These are phyloP conservation scores for Dendrocincla tyrannina DNA, from an alignment of 2,797 vertebrate species.

Conservation along the genomic window DNA sequence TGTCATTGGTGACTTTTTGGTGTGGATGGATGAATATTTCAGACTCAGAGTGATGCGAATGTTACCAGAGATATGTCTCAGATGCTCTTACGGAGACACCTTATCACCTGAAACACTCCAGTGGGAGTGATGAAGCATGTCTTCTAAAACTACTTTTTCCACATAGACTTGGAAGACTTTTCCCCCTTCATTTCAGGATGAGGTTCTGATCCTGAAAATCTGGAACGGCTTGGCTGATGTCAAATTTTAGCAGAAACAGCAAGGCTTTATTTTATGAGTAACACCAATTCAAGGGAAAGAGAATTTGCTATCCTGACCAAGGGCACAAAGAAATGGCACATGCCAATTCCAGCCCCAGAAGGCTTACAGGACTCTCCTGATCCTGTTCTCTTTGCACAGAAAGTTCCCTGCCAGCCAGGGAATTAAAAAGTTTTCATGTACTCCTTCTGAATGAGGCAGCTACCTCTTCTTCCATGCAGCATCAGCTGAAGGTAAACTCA, in stretches of 20 bases:
- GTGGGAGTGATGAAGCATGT: background rate
- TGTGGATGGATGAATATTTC: background rate
- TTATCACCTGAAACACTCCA: background rate
- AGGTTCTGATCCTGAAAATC: background rate
- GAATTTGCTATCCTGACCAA: background rate
- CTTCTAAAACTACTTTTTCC: background rate
- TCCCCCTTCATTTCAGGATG: background rate
- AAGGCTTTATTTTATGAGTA: background rate
- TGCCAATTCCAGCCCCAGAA: background rate
- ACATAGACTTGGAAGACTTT: background rate
- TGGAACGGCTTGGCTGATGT: background rate
- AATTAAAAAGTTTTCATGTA: background rate
- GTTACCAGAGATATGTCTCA: background rate
- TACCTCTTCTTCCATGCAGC: background rate
- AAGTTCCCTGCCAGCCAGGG: background rate
- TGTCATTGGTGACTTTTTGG: accelerated
- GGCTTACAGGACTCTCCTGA: background rate
- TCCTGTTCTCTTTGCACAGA: background rate
- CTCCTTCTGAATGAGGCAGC: background rate
- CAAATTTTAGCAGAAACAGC: background rate
- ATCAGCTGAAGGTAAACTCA: background rate
- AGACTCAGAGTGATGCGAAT: background rate
- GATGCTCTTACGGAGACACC: background rate
- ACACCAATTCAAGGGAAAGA: background rate
- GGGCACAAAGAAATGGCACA: background rate